Percentiles rank a stretch among this genome's conserved stretches.
Conservation (phyloP, 2,797 vertebrate genomes). For the Sebastes itinus region DNA sequence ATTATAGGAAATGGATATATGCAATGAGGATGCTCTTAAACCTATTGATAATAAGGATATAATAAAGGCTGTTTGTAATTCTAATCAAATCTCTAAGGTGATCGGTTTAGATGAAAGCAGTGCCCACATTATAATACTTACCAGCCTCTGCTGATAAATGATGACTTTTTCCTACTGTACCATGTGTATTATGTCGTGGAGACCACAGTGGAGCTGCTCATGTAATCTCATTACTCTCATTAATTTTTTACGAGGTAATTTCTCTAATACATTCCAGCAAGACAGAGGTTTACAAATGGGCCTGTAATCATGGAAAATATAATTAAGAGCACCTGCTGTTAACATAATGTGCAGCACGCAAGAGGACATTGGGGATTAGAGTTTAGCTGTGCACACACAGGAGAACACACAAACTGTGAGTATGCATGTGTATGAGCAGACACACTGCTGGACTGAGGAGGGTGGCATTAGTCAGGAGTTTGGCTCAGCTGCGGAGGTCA, state of each 20-base stretch:
- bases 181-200: slow-evolving; percentile 16
- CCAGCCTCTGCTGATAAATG: slow-evolving; percentile 1
- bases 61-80: not conserved
- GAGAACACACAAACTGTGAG: slow-evolving; percentile 14
- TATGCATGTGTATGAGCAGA: not conserved
- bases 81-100: not conserved
- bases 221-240: slow-evolving; percentile 61
- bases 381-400: slow-evolving; percentile 10
- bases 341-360: slow-evolving; percentile 26
- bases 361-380: slow-evolving; percentile 34
- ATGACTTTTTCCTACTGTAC: not conserved
- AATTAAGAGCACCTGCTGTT: slow-evolving; percentile 65
- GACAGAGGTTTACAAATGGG: slow-evolving; percentile 50
- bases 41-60: not conserved
- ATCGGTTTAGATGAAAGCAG: not conserved
- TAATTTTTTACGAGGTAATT: slow-evolving; percentile 48
- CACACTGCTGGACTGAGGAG: not conserved
- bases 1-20: not conserved
- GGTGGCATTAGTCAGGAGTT: not conserved
- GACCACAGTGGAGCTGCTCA: slow-evolving; percentile 35
- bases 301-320: slow-evolving; percentile 52
- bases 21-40: not conserved
- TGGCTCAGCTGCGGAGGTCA: not conserved
- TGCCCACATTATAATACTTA: not conserved
- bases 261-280: slow-evolving; percentile 42